phyloP scores from a whole-genome alignment of 2,888 invertebrate genomes.

The Pelosia muscerda region DNA sequence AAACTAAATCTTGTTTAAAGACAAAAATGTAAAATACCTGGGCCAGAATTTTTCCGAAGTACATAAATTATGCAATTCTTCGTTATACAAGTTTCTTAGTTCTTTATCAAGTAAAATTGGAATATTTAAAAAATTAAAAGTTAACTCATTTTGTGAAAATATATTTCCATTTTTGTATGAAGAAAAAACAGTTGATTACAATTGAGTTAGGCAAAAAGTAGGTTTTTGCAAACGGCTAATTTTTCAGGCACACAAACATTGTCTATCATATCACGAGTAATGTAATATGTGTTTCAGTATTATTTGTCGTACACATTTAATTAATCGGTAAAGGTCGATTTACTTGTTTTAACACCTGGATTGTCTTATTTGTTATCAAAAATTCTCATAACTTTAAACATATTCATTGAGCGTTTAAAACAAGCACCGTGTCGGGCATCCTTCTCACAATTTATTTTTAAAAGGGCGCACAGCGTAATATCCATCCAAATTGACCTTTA shows the following conservation, averaged over 20 bases:
- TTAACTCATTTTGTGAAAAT: slow-evolving; percentile 8
- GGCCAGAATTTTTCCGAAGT: slow-evolving; percentile 7
- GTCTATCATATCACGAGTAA: not conserved
- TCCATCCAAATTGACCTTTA: slow-evolving; percentile 3
- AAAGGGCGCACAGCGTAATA: not conserved
- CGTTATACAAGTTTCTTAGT: slow-evolving; percentile 30
- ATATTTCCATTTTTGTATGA: not conserved
- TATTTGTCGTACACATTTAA: not conserved
- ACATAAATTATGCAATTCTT: slow-evolving; percentile 34
- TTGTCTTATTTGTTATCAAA: not conserved
- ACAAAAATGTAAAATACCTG: not conserved
- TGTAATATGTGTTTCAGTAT: not conserved
- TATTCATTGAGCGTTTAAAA: not conserved
- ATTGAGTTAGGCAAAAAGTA: not conserved
- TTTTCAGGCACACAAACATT: not conserved
- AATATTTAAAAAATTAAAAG: slow-evolving; percentile 9
- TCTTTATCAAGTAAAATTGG: slow-evolving; percentile 8
- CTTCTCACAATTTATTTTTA: not conserved
- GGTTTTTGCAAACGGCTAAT: not conserved
- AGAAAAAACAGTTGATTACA: not conserved
- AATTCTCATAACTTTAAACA: not conserved
- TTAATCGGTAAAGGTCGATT: not conserved
- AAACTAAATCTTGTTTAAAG: not conserved
- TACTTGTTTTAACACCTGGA: not conserved
- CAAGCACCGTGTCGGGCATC: not conserved